phyloP scores from a whole-genome alignment of 2,113 vertebrate genomes.

The Charina bottae region DNA sequence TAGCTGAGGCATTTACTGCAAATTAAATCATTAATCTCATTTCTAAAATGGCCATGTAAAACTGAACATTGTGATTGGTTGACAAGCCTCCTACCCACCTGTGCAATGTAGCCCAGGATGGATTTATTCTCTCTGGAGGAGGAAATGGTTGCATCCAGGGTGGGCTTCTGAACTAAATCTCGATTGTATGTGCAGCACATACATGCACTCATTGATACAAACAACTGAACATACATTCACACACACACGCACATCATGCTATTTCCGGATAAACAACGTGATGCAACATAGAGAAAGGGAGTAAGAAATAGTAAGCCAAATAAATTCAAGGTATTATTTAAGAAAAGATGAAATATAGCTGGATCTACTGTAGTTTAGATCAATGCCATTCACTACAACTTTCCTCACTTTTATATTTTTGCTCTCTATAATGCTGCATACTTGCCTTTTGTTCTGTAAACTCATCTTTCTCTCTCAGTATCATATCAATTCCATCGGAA shows the following conservation, averaged over 20 bases:
- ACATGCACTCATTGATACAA: background rate
- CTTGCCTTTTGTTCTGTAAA: background rate
- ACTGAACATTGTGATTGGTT: constrained; percentile 12
- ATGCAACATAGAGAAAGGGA: background rate
- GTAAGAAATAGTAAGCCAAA: background rate
- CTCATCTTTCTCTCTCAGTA: background rate
- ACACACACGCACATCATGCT: background rate
- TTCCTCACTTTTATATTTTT: background rate
- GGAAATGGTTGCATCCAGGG: background rate
- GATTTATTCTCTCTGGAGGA: background rate
- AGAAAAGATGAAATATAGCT: background rate
- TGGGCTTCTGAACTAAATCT: background rate
- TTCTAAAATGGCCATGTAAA: constrained; percentile 60
- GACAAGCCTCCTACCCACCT: constrained; percentile 49
- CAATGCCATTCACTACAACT: background rate
- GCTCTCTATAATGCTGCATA: background rate
- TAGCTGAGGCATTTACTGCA: constrained; percentile 59
- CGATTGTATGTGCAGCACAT: background rate
- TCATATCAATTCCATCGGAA: background rate
- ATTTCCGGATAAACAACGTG: background rate
- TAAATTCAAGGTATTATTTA: background rate
- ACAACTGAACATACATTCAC: background rate
- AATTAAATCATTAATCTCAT: constrained; percentile 72
- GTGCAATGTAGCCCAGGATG: background rate
- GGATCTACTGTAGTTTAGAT: background rate